Evolutionary conservation across 2,797 vertebrate genomes (phyloP).

Genomic region (Ctenochaetus hawaiiensis): DNA sequence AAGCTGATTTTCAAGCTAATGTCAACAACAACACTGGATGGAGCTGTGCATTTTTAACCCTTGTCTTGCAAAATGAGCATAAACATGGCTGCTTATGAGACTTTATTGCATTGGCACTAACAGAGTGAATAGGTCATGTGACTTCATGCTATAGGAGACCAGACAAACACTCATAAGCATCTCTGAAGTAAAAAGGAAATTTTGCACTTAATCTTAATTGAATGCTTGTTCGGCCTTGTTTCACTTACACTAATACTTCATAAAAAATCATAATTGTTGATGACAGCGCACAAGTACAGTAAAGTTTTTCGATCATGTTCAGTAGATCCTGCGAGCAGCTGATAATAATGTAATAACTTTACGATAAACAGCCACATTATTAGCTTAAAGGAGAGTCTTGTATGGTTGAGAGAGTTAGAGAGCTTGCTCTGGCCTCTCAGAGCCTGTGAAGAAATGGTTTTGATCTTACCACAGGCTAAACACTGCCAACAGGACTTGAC

Average conservation of each 20-base stretch:
- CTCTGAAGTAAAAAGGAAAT: not conserved
- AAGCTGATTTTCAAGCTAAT: not conserved
- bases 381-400: slow-evolving; percentile 73
- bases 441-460: slow-evolving; percentile 82
- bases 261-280: slow-evolving; percentile 33
- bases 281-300: slow-evolving; percentile 35
- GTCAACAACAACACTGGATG: not conserved
- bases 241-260: not conserved
- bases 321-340: slow-evolving; percentile 41
- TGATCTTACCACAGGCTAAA: slow-evolving; percentile 86
- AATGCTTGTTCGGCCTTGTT: slow-evolving; percentile 10
- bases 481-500: slow-evolving; percentile 85
- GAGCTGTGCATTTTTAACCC: not conserved
- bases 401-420: slow-evolving; percentile 65
- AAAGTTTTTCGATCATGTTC: slow-evolving; percentile 38
- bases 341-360: slow-evolving; percentile 70
- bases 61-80: not conserved
- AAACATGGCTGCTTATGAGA: not conserved
- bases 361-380: slow-evolving; percentile 73
- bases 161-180: not conserved
- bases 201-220: not conserved
- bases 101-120: slow-evolving; percentile 1
- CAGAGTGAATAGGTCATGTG: not conserved
- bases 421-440: slow-evolving; percentile 75
- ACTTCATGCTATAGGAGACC: not conserved